Evolutionary conservation across 1,140 invertebrate genomes (phyloP).

Genomic region (Heterodera carotae): DNA sequence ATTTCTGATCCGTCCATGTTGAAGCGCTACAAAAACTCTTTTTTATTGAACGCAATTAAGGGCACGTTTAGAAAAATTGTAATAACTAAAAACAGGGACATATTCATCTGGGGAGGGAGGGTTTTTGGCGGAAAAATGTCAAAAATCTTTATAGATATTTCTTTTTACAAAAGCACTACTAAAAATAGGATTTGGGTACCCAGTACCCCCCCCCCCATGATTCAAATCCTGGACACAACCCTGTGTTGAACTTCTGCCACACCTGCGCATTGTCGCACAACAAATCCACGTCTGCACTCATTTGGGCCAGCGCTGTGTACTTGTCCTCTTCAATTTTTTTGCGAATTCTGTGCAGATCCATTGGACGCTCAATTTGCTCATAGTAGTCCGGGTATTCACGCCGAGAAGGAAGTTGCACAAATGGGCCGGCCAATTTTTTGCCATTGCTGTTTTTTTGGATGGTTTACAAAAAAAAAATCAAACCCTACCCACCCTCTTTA

Average conservation of each 20-base stretch:
- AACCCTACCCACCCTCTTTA: neutral
- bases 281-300: constrained; percentile 37
- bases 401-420: constrained; percentile 41
- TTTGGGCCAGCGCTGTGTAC: constrained; percentile 35
- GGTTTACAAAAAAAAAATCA: constrained; percentile 8
- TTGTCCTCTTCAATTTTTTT: constrained; percentile 43
- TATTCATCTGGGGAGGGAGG: no score
- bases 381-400: constrained; percentile 45
- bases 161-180: no score
- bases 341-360: constrained; percentile 41
- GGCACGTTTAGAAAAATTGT: no score
- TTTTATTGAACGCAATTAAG: no score
- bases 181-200: no score
- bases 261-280: constrained; percentile 46
- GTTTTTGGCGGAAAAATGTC: no score
- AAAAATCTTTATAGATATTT: no score
- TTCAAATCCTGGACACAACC: no score
- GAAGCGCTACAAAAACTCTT: constrained; percentile 22
- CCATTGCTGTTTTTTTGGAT: constrained; percentile 29
- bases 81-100: no score
- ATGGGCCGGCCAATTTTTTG: constrained; percentile 28
- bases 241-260: no score
- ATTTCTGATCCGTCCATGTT: constrained; percentile 43
- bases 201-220: no score
- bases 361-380: constrained; percentile 42